phyloP scores from a whole-genome alignment of 2,797 vertebrate genomes.

The Sylvilagus floridanus region DNA sequence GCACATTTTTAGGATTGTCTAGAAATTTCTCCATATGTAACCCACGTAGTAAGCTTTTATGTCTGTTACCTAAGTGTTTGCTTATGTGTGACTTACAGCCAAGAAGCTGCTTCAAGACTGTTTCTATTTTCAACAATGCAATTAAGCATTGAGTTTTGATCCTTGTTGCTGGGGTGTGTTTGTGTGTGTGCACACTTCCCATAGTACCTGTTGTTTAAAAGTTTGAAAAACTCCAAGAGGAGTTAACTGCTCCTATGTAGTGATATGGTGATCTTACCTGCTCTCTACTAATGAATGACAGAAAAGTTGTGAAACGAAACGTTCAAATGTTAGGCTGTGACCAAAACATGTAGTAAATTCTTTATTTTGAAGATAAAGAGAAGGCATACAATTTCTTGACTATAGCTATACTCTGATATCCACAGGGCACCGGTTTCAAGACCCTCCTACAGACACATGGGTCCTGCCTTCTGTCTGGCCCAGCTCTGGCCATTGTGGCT shows the following conservation, averaged over 20 bases:
- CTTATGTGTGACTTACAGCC: constrained; percentile 60
- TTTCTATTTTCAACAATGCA: constrained; percentile 53
- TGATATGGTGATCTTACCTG: background rate
- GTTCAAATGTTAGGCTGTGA: background rate
- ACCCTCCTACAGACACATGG: too few species aligned
- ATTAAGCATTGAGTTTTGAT: constrained; percentile 70
- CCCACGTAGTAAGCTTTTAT: background rate
- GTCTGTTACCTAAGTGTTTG: background rate
- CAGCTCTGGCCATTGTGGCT: too few species aligned
- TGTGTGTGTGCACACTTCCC: background rate
- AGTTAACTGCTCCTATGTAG: background rate
- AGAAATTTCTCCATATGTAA: background rate
- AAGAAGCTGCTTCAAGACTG: background rate
- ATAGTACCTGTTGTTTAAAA: constrained; percentile 66
- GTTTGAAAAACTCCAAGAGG: constrained; percentile 36
- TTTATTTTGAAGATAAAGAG: background rate
- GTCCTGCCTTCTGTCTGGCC: too few species aligned
- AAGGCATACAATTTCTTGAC: background rate
- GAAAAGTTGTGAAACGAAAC: constrained; percentile 9
- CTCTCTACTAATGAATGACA: background rate
- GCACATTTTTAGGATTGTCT: background rate
- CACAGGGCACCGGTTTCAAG: too few species aligned
- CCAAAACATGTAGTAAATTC: background rate
- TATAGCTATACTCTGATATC: too few species aligned
- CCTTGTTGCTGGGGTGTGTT: background rate